A percentile compares a stretch with the other conserved stretches of the same genome.
phyloP scores from a whole-genome alignment of 2,888 invertebrate species.

The Rhagonycha fulva region DNA sequence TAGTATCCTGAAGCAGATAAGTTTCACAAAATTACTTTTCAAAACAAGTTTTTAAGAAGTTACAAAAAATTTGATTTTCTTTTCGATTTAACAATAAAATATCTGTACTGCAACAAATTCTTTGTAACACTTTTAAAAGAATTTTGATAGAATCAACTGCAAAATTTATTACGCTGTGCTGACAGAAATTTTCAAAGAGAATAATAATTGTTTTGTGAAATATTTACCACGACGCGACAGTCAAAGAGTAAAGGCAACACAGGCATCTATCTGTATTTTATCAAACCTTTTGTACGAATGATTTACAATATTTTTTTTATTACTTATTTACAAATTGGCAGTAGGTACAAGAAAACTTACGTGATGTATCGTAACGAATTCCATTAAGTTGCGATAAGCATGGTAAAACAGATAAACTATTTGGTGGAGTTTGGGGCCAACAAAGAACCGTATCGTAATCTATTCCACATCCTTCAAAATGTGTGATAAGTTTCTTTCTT shows the following conservation, averaged over 20 bases:
- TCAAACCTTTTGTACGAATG: neutral
- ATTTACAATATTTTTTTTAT: neutral
- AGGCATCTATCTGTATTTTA: neutral
- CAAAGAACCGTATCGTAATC: conserved; percentile 70
- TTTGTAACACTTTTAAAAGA: neutral
- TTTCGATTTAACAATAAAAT: neutral
- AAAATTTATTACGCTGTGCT: neutral
- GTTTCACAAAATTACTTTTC: too few relatives aligned
- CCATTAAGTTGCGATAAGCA: conserved; percentile 79
- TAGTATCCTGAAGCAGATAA: too few relatives aligned
- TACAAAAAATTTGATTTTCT: neutral
- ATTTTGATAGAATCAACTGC: neutral
- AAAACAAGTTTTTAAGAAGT: too few relatives aligned
- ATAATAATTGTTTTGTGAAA: neutral
- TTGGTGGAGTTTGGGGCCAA: conserved; percentile 77
- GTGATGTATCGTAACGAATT: conserved; percentile 75
- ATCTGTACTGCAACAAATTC: neutral
- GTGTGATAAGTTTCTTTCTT: conserved; percentile 29
- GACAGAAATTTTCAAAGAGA: neutral
- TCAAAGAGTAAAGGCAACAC: neutral
- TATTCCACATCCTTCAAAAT: conserved; percentile 32
- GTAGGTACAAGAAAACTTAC: conserved; percentile 62
- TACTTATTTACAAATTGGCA: neutral
- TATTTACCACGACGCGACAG: neutral
- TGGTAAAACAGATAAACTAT: conserved; percentile 68